These are phyloP conservation scores for Cremastinae sp. DNA, from an alignment of 2,888 invertebrate species.

Conservation along the genomic window DNA sequence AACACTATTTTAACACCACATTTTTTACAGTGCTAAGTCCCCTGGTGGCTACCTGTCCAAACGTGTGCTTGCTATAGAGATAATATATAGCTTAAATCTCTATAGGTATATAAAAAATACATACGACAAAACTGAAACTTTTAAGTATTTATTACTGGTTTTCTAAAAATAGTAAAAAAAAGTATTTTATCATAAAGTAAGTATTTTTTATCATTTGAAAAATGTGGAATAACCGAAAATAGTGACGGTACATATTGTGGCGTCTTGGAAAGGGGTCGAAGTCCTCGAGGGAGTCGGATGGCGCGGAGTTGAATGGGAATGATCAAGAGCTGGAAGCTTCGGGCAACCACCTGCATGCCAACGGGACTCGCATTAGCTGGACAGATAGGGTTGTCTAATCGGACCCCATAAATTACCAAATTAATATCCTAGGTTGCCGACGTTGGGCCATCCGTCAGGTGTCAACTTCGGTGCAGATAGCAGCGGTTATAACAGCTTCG, in stretches of 20 bases:
- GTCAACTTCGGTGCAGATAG: constrained; percentile 77
- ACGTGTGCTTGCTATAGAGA: too few species aligned
- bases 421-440: constrained; percentile 79
- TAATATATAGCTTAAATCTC: too few species aligned
- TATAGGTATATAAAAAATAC: too few species aligned
- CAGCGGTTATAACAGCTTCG: constrained; percentile 54
- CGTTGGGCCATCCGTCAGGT: constrained; percentile 78
- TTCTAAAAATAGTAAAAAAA: too few species aligned
- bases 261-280: constrained; percentile 47
- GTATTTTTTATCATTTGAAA: too few species aligned
- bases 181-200: neutral
- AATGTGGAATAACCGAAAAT: too few species aligned
- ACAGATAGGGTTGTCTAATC: constrained; percentile 79
- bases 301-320: constrained; percentile 32
- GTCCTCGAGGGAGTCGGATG: constrained; percentile 24
- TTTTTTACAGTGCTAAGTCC: too few species aligned
- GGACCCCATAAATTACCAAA: constrained; percentile 80
- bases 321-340: constrained; percentile 66
- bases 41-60: too few species aligned
- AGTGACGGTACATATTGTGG: constrained; percentile 1
- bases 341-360: constrained; percentile 76
- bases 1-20: too few species aligned
- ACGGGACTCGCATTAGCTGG: constrained; percentile 79
- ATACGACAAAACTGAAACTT: too few species aligned
- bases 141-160: too few species aligned